phyloP scores from a whole-genome alignment of 2,888 invertebrate species.

The Papilio elwesi region DNA sequence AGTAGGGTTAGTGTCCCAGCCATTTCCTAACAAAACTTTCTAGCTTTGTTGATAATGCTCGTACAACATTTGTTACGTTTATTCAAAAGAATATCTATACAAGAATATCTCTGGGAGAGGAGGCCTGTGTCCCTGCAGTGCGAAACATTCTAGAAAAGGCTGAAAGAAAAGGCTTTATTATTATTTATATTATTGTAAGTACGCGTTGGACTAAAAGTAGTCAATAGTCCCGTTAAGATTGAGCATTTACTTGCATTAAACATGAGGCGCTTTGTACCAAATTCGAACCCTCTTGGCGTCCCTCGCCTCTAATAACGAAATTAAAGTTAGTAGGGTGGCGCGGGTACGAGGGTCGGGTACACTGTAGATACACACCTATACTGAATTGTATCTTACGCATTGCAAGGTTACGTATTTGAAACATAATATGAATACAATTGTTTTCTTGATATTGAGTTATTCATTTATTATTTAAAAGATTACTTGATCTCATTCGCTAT shows the following conservation, averaged over 20 bases:
- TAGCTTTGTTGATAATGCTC: too few species aligned
- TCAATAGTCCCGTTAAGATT: conserved; percentile 19
- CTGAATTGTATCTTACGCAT: conserved; percentile 39
- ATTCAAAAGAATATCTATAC: not conserved
- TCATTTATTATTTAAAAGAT: not conserved
- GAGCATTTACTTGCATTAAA: conserved; percentile 27
- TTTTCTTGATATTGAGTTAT: not conserved
- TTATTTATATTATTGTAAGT: too few species aligned
- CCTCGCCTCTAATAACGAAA: conserved; percentile 73
- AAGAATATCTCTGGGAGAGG: too few species aligned
- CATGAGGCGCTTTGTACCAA: conserved; percentile 41
- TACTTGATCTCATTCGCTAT: not conserved
- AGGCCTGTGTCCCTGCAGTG: too few species aligned
- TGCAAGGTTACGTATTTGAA: conserved; percentile 11
- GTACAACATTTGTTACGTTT: not conserved
- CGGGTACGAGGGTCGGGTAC: conserved; percentile 61
- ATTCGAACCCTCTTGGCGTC: conserved; percentile 53
- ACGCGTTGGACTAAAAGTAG: conserved; percentile 1
- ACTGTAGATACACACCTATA: conserved; percentile 29
- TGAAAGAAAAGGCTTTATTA: too few species aligned
- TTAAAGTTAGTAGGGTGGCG: conserved; percentile 79
- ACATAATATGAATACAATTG: not conserved
- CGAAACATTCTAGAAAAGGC: too few species aligned
- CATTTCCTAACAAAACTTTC: too few species aligned
- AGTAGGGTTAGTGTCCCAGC: too few species aligned